Conservation (phyloP, 1,140 invertebrate genomes). For the Aphelinus certus region DNA sequence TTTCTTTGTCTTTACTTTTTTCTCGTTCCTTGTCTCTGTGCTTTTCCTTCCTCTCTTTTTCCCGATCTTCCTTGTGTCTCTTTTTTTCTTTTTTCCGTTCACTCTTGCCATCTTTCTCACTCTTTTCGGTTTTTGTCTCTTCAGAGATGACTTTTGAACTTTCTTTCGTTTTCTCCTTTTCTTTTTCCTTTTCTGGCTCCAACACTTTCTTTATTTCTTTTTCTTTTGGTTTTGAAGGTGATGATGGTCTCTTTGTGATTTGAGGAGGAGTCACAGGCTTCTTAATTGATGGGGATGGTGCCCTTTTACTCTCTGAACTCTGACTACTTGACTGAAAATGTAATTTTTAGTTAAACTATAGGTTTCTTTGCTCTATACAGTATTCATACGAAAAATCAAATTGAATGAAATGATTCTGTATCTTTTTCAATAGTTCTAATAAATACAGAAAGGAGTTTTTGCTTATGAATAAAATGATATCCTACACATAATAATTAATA, state of each 20-base stretch:
- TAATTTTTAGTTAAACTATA: too few relatives aligned
- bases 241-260: slow-evolving; percentile 53
- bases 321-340: slow-evolving; percentile 43
- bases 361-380: too few relatives aligned
- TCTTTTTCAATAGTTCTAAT: too few relatives aligned
- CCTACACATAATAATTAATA: too few relatives aligned
- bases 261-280: slow-evolving; percentile 61
- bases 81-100: slow-evolving; percentile 66
- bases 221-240: slow-evolving; percentile 65
- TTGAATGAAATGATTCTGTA: too few relatives aligned
- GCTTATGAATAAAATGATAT: too few relatives aligned
- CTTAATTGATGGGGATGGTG: slow-evolving; percentile 50
- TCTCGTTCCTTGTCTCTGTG: slow-evolving; percentile 67
- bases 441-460: too few relatives aligned
- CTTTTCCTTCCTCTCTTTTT: slow-evolving; percentile 64
- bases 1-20: slow-evolving; percentile 43
- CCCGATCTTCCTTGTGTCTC: slow-evolving; percentile 65
- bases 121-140: slow-evolving; percentile 53
- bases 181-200: slow-evolving; percentile 60
- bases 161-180: slow-evolving; percentile 61
- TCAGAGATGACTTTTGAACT: slow-evolving; percentile 49
- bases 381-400: too few relatives aligned
- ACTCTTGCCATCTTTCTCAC: slow-evolving; percentile 56
- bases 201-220: slow-evolving; percentile 47
- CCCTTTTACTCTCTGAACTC: slow-evolving; percentile 53